These are phyloP conservation scores for Orthosia cruda DNA, from an alignment of 2,888 invertebrate species.

Conservation along the genomic window DNA sequence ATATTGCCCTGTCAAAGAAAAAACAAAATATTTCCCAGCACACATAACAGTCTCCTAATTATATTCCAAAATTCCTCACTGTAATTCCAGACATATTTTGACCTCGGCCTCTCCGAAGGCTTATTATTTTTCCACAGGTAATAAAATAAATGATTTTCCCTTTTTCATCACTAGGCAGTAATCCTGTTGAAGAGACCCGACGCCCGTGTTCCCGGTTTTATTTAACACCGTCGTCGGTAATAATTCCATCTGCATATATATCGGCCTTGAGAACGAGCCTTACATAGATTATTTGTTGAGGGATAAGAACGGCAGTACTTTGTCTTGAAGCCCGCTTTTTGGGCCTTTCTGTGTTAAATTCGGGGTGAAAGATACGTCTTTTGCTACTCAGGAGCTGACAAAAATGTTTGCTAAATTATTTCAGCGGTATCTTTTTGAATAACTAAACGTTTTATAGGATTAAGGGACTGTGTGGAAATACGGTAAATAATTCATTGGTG, in stretches of 20 bases:
- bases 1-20: conserved; percentile 44
- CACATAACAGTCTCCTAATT: conserved; percentile 72
- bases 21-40: conserved; percentile 42
- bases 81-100: conserved; percentile 66
- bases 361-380: conserved; percentile 61
- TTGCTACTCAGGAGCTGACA: conserved; percentile 61
- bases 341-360: conserved; percentile 59
- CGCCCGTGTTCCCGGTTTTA: conserved; percentile 79
- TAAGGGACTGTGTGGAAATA: conserved; percentile 32
- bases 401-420: conserved; percentile 61
- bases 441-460: conserved; percentile 54
- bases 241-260: conserved; percentile 86
- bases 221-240: conserved; percentile 81
- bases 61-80: conserved; percentile 70
- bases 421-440: conserved; percentile 49
- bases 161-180: conserved; percentile 82
- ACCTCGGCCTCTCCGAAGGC: conserved; percentile 73
- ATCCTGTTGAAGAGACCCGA: conserved; percentile 69
- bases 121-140: conserved; percentile 83
- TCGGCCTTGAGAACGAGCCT: conserved; percentile 71
- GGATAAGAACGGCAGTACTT: conserved; percentile 58
- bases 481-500: conserved; percentile 35
- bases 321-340: conserved; percentile 61
- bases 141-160: conserved; percentile 87
- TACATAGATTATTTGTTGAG: conserved; percentile 68